These are phyloP conservation scores for Octopus sinensis DNA, from an alignment of 1,140 invertebrate species.

Conservation along the genomic window DNA sequence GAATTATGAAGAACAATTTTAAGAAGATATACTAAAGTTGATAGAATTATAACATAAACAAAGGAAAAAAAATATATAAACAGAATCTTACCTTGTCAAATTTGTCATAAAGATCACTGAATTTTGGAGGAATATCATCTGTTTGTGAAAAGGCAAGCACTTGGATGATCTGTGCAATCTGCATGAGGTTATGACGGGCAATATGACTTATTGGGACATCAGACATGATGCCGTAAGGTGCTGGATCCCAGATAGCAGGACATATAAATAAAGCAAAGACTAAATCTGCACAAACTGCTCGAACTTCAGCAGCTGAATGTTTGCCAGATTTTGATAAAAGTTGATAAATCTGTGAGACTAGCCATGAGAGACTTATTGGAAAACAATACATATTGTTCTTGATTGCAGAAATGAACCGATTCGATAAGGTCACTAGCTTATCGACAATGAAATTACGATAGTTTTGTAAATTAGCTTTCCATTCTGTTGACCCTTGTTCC, in stretches of 20 bases:
- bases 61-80: too few relatives aligned
- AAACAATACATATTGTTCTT: conserved; percentile 87
- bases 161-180: conserved; percentile 81
- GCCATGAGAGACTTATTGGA: conserved; percentile 70
- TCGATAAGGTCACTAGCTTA: conserved; percentile 76
- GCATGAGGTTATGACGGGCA: conserved; percentile 79
- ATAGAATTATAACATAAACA: too few relatives aligned
- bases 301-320: conserved; percentile 63
- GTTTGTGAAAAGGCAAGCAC: conserved; percentile 80
- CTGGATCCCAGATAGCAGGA: conserved; percentile 92
- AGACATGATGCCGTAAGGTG: conserved; percentile 85
- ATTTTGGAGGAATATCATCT: conserved; percentile 73
- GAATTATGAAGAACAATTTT: too few relatives aligned
- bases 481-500: conserved; percentile 69
- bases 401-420: conserved; percentile 80
- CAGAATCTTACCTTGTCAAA: conserved; percentile 67
- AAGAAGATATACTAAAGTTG: too few relatives aligned
- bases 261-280: conserved; percentile 93
- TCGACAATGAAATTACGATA: conserved; percentile 71
- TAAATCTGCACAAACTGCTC: conserved; percentile 79
- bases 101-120: conserved; percentile 71
- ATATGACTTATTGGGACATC: conserved; percentile 89
- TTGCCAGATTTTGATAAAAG: conserved; percentile 59
- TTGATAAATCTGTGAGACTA: conserved; percentile 63
- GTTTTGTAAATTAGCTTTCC: conserved; percentile 69